Conservation (phyloP, 1,140 invertebrate species). For the Eriocheir sinensis region DNA sequence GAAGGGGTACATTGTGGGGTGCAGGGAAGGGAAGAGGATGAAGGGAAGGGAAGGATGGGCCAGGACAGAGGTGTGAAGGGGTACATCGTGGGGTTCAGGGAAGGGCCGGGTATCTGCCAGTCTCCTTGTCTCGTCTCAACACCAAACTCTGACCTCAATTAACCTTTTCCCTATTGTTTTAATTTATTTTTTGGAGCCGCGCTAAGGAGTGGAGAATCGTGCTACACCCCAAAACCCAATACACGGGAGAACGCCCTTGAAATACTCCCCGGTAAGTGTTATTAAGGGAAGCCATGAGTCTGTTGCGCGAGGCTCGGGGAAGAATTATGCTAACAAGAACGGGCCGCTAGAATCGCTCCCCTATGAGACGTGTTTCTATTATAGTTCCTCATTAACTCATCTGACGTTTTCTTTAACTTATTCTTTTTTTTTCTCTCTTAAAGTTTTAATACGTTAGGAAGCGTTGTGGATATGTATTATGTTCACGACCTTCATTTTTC, state of each 20-base stretch:
- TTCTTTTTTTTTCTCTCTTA: too few species aligned
- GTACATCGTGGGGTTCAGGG: background rate
- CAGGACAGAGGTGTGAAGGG: background rate
- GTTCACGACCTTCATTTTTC: too few species aligned
- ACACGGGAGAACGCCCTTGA: background rate
- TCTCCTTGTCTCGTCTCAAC: constrained; percentile 28
- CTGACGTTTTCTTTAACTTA: too few species aligned
- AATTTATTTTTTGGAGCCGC: constrained; percentile 50
- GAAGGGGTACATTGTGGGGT: too few species aligned
- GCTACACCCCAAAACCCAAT: background rate
- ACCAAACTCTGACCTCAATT: constrained; percentile 43
- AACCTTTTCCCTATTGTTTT: constrained; percentile 59
- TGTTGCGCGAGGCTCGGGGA: background rate
- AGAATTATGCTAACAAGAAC: constrained; percentile 7
- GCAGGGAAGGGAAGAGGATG: too few species aligned
- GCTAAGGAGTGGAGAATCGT: background rate
- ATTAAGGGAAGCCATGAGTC: background rate
- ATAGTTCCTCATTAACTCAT: too few species aligned
- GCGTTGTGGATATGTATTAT: too few species aligned
- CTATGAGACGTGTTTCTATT: too few species aligned
- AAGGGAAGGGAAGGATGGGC: too few species aligned
- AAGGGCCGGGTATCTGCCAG: constrained; percentile 15
- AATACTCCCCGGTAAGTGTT: constrained; percentile 16
- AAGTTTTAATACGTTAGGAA: too few species aligned
- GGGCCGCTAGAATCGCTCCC: too few species aligned